Conservation (phyloP, 2,888 invertebrate genomes). For the Apeira syringaria region DNA sequence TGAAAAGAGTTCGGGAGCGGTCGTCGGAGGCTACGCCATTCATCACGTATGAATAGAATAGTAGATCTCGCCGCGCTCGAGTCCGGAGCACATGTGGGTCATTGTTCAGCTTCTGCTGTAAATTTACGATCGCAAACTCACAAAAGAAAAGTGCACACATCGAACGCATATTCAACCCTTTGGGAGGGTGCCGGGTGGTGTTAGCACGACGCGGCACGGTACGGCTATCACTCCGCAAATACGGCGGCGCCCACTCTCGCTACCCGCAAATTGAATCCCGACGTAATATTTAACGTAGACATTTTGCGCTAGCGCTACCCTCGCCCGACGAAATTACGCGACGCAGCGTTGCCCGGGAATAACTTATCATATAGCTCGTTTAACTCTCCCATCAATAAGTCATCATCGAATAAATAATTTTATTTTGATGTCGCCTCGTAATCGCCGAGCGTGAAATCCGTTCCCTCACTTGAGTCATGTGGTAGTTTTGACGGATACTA, state of each 20-base stretch:
- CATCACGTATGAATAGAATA: conserved; percentile 15
- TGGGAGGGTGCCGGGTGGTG: conserved; percentile 18
- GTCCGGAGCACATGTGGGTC: conserved; percentile 15
- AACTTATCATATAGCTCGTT: conserved; percentile 58
- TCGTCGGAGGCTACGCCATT: conserved; percentile 7
- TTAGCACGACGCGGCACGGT: background rate
- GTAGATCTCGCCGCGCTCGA: conserved; percentile 7
- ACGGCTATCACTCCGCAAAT: conserved; percentile 31
- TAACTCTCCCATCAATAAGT: conserved; percentile 54
- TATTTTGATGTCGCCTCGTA: conserved; percentile 48
- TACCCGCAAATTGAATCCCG: conserved; percentile 52
- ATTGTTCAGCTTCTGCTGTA: conserved; percentile 10
- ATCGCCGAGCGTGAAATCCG: conserved; percentile 40
- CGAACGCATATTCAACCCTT: conserved; percentile 24
- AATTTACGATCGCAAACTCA: conserved; percentile 12
- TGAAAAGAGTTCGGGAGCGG: conserved; percentile 17
- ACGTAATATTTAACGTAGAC: conserved; percentile 55
- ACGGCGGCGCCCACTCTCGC: conserved; percentile 34
- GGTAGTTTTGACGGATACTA: conserved; percentile 26
- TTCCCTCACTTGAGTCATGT: conserved; percentile 38
- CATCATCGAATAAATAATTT: conserved; percentile 51
- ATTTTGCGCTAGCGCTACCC: conserved; percentile 41
- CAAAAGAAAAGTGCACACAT: conserved; percentile 17
- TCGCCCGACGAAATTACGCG: conserved; percentile 42
- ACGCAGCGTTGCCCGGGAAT: conserved; percentile 47